phyloP scores from a whole-genome alignment of 1,140 invertebrate genomes.

The Druon quercuslanigerum region DNA sequence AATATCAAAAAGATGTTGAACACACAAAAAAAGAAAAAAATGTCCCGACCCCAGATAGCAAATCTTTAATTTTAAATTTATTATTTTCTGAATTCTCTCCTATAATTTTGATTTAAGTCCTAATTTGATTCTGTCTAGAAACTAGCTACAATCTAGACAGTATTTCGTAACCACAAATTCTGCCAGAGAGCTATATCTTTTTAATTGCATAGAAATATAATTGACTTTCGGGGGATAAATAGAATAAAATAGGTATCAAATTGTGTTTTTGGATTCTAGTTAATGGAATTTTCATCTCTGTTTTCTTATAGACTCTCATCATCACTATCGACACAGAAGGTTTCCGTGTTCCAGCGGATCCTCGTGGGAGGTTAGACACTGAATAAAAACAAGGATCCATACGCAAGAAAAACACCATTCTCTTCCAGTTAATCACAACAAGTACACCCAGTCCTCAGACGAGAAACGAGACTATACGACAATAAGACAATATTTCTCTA shows the following conservation, averaged over 20 bases:
- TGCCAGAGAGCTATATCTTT: too few relatives aligned
- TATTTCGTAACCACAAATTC: too few relatives aligned
- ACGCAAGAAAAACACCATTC: constrained; percentile 69
- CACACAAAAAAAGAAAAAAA: too few relatives aligned
- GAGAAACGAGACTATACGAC: constrained; percentile 55
- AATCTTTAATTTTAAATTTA: too few relatives aligned
- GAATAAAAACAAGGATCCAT: constrained; percentile 69
- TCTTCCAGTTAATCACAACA: constrained; percentile 64
- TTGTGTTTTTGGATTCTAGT: neutral
- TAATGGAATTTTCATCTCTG: constrained; percentile 48
- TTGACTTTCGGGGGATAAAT: neutral
- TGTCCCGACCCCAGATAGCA: too few relatives aligned
- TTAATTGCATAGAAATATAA: too few relatives aligned
- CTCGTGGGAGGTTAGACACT: constrained; percentile 56
- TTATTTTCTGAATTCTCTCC: too few relatives aligned
- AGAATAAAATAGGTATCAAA: neutral
- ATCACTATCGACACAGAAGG: constrained; percentile 43
- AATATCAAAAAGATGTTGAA: too few relatives aligned
- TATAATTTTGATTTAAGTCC: too few relatives aligned
- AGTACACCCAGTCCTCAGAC: constrained; percentile 33
- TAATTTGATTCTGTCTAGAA: too few relatives aligned
- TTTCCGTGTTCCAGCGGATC: constrained; percentile 62
- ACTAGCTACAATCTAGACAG: too few relatives aligned
- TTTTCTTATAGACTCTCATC: constrained; percentile 50
- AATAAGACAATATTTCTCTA: constrained; percentile 61